These are phyloP conservation scores for Anthopleura xanthogrammica DNA, from an alignment of 92 coral and sea anemone genomes.

Conservation along the genomic window DNA sequence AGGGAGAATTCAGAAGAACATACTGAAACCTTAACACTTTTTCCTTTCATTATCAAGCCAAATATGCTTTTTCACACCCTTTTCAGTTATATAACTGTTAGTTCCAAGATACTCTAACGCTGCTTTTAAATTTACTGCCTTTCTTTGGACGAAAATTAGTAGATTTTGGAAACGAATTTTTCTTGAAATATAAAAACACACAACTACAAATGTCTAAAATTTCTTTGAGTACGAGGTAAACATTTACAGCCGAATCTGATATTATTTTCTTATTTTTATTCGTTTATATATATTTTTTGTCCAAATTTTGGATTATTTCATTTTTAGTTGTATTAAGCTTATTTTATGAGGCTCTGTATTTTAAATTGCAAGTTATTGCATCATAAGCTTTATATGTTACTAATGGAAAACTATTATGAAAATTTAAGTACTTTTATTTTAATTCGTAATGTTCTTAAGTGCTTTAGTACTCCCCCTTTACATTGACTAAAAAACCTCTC, in stretches of 20 bases:
- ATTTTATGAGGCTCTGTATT: too few species aligned
- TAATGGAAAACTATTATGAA: too few species aligned
- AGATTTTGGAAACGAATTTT: background rate
- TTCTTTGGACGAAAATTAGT: background rate
- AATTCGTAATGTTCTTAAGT: background rate
- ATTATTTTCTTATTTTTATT: background rate
- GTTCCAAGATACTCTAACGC: background rate
- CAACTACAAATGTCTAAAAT: background rate
- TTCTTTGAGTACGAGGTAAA: background rate
- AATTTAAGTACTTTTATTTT: background rate
- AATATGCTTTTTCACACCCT: background rate
- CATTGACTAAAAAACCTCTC: background rate
- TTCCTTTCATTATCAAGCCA: background rate
- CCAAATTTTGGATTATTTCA: background rate
- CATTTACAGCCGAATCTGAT: background rate
- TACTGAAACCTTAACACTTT: background rate
- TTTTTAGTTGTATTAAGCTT: background rate
- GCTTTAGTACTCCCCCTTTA: background rate
- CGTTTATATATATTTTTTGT: background rate
- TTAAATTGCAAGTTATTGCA: background rate
- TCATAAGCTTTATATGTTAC: background rate
- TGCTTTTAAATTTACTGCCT: background rate
- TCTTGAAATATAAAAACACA: background rate
- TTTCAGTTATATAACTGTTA: background rate
- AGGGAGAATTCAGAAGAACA: background rate